Base-by-base conservation (phyloP, 2,113 vertebrate genomes). In the Excalfactoria chinensis region DNA sequence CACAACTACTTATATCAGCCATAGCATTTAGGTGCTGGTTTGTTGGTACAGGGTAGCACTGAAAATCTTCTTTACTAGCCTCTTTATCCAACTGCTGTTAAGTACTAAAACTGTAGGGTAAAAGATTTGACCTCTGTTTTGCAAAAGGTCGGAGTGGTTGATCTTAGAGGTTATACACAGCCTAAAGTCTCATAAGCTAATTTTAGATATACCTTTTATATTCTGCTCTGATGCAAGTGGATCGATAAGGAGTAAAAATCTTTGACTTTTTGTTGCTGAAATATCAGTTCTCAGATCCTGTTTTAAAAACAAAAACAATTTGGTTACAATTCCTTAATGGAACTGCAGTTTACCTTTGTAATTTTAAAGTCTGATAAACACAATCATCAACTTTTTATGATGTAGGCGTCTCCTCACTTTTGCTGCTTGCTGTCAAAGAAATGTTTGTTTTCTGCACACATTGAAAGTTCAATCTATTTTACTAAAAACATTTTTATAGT, bases 391-490 rank as follows among this genome's bases (percentile, higher is more conserved):
- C 8, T 86, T 68, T 78, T 41, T 55, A 13, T 44, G 35, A 20
- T 16, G 30, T 34, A 66, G 60, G 14, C 91, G 8, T 72, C 23
- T 35, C 55, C 83, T n/a, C 40, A 67, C 32, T 89, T 48, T 23
- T 67, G 19, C 37, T 77, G 0, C 74, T 86, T 92, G 20, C 37
- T 71, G 6, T 84, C 55, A 79, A 73, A 53, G 88, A 46, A 16
- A 16, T 41, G 15, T 70, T 88, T 92, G 21, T 22, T 30, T 85
- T 77, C 40, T 62, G 72, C 35, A 10, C 53, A 44, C n/a, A 77
- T 30, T 48, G 56, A 62, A 95, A 89, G 55, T 32, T n/a, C 34
- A 81, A 89, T 58, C 60, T 91, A 49, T 80, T 93, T 83, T 48
- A 26, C 37, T 78, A 26, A 2, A 77, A 41, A 37, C 64, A 17